Evolutionary conservation across 64 coral and sea anemone genomes (phyloP), one percentile per base, ranked within the genome.

Genomic region (Actinia tenebrosa): DNA sequence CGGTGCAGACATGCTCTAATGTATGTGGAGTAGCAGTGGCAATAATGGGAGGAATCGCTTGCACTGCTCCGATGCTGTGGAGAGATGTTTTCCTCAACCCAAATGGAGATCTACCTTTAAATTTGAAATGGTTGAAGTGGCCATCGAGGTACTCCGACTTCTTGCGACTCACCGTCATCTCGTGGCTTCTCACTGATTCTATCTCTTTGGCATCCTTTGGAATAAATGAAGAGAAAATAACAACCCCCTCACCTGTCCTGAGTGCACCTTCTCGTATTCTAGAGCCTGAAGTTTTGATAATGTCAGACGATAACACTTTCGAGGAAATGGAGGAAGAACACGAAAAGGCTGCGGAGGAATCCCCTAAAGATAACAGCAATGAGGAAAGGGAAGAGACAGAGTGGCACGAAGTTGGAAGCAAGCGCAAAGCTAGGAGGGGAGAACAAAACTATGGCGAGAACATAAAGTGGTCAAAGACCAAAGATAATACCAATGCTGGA

Each of bases 1-100:
- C 89, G 13, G 23, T 90, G 22, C 89, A 90, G 45, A 90, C 89
- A 78, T 90, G 89, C 53, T 44, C 27, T 44, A 90, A 42, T 61
- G 64, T 90, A 23, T 90, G 89, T 85, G 83, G 83, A 75, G 82
- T 85, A 37, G 83, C 55, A 75, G 89, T 63, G 37, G 81, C 71
- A 30, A 85, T 85, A 37, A 56, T 85, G 22, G 82, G 22, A 84
- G 82, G 88, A 18, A 89, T 89, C 80, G 89, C 89, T 45, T 84
- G 64, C 37, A 80, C 13, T 43, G 82, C 89, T 75, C 89, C 82
- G 11, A 30, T 9, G 71, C 52, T 90, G 0, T 71, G 64, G 82
- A 19, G 71, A 80, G 15, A 79, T 5, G 72, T 88, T 18, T 87
- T 87, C 45, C 43, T 88, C 5, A 80, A 37, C 53, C 45, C 15